Percentiles rank a stretch among this genome's conserved stretches.
Conservation (phyloP, 1,140 invertebrate species). For the Antheraea mylitta region DNA sequence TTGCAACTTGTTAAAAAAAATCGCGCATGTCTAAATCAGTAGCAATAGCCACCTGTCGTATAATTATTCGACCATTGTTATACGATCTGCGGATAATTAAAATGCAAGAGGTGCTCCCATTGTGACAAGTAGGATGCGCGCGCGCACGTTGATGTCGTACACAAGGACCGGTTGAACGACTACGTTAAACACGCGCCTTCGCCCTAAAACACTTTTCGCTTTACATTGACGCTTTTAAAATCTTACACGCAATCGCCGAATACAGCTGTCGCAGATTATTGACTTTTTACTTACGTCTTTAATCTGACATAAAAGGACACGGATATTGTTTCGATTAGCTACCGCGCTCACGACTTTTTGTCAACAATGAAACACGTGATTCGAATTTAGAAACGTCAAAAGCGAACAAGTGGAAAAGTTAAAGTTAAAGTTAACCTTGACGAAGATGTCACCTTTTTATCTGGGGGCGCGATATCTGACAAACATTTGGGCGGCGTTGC, state of each 20-base stretch:
- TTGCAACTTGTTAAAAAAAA: constrained; percentile 10
- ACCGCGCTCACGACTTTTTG: constrained; percentile 15
- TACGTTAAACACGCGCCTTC: background rate
- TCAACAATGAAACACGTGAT: constrained; percentile 27
- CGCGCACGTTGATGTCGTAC: constrained; percentile 68
- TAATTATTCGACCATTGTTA: constrained; percentile 39
- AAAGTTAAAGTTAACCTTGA: constrained; percentile 30
- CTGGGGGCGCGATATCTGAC: constrained; percentile 48
- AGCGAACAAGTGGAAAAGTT: constrained; percentile 12
- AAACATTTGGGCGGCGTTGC: constrained; percentile 51
- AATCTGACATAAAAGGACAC: constrained; percentile 22
- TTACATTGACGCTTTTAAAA: background rate
- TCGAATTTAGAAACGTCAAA: constrained; percentile 21
- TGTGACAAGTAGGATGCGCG: constrained; percentile 38
- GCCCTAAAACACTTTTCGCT: background rate
- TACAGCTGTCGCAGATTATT: constrained; percentile 9
- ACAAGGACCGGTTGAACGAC: constrained; percentile 38
- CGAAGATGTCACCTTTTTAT: constrained; percentile 48
- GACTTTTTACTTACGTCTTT: constrained; percentile 19
- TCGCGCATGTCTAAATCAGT: constrained; percentile 17
- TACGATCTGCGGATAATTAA: constrained; percentile 28
- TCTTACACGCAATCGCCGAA: background rate
- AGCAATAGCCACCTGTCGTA: constrained; percentile 33
- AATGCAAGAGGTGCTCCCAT: constrained; percentile 34
- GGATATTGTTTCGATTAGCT: constrained; percentile 17